Percentiles rank a stretch among this genome's conserved stretches.
These are phyloP conservation scores for Takifugu bimaculatus DNA, from an alignment of 2,113 vertebrate species.

Conservation along the genomic window DNA sequence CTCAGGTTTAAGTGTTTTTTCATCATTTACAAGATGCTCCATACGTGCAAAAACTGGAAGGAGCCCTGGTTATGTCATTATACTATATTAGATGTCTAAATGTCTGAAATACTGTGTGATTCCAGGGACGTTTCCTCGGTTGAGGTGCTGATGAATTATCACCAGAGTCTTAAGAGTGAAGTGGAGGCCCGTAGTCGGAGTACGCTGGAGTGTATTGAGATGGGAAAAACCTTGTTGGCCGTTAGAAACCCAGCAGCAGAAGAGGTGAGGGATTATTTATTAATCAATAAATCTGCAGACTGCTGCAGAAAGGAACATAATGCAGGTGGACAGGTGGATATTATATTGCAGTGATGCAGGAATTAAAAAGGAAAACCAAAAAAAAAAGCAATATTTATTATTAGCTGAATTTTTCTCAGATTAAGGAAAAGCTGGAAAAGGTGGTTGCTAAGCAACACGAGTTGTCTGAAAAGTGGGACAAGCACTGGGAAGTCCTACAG, in stretches of 20 bases:
- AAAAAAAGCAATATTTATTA: background rate
- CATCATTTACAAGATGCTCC: background rate
- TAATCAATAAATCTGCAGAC: no score
- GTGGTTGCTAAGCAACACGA: slow-evolving; percentile 85
- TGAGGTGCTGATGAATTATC: slow-evolving; percentile 94
- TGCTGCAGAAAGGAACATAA: no score
- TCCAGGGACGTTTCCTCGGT: slow-evolving; percentile 91
- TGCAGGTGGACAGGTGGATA: no score
- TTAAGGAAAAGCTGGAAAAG: slow-evolving; percentile 87
- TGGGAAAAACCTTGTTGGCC: slow-evolving; percentile 86
- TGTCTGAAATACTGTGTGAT: slow-evolving; percentile 8
- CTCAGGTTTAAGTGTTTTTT: background rate
- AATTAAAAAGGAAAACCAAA: background rate
- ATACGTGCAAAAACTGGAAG: background rate
- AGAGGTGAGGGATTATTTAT: slow-evolving; percentile 73
- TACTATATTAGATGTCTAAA: background rate
- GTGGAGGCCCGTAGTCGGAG: slow-evolving; percentile 82
- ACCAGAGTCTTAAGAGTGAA: slow-evolving; percentile 90
- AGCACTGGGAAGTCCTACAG: slow-evolving; percentile 90
- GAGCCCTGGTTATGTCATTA: background rate
- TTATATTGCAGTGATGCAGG: background rate
- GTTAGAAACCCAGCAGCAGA: slow-evolving; percentile 83
- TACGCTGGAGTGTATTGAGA: slow-evolving; percentile 83
- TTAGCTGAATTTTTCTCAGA: slow-evolving; percentile 68
- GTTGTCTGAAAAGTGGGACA: slow-evolving; percentile 89